Percentiles rank a stretch among this genome's conserved stretches.
These are phyloP conservation scores for Apoderus coryli DNA, from an alignment of 2,888 invertebrate genomes.

Conservation along the genomic window DNA sequence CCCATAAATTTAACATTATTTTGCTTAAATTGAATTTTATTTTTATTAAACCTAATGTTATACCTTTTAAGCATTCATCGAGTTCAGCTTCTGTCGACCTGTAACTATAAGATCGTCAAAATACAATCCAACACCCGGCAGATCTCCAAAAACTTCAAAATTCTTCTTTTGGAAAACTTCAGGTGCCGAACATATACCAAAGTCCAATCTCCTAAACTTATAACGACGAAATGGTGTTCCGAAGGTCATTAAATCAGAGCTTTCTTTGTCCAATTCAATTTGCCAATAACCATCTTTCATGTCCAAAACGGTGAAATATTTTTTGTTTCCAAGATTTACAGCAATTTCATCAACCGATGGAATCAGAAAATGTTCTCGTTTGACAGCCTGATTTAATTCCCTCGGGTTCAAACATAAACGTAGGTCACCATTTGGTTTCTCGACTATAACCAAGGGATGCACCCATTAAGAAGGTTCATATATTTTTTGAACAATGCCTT, in stretches of 20 bases:
- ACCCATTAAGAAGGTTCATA: slow-evolving; percentile 9
- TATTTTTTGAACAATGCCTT: slow-evolving; percentile 8
- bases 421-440: slow-evolving; percentile 12
- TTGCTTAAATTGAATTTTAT: slow-evolving; percentile 9
- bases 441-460: slow-evolving; percentile 12
- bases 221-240: slow-evolving; percentile 13
- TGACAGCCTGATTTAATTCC: slow-evolving; percentile 10
- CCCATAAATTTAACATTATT: slow-evolving; percentile 12
- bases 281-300: slow-evolving; percentile 16
- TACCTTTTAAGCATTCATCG: too few species aligned
- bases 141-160: slow-evolving; percentile 15
- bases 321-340: slow-evolving; percentile 9
- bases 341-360: slow-evolving; percentile 12
- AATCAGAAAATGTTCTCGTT: slow-evolving; percentile 12
- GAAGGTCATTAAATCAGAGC: slow-evolving; percentile 12
- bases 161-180: too few species aligned
- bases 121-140: slow-evolving; percentile 13
- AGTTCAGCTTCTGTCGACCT: slow-evolving; percentile 9
- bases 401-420: slow-evolving; percentile 12
- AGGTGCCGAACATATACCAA: slow-evolving; percentile 13
- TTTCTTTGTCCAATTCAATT: slow-evolving; percentile 10
- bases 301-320: slow-evolving; percentile 13
- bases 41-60: slow-evolving; percentile 10
- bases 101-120: slow-evolving; percentile 15
- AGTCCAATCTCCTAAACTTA: slow-evolving; percentile 11